Percentiles rank a stretch among this genome's conserved stretches.
Conservation (phyloP, 2,797 vertebrate genomes). For the Sebastiscus albofasciatus region DNA sequence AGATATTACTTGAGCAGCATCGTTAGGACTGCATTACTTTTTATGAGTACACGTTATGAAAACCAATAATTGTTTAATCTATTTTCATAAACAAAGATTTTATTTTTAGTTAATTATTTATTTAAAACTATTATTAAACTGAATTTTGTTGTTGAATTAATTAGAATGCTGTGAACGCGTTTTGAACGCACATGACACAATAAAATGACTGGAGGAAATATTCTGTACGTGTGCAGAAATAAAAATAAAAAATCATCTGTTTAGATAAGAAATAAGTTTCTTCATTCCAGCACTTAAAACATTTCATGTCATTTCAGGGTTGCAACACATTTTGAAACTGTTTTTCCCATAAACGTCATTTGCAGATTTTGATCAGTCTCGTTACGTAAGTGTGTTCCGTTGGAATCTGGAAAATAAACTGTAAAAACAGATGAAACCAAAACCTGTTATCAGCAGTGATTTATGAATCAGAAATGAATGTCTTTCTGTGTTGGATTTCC, state of each 20-base stretch:
- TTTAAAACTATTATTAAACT: background rate
- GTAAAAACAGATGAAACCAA: background rate
- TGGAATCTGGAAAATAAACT: background rate
- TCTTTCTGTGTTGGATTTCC: too few relatives aligned
- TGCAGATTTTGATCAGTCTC: background rate
- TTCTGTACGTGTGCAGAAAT: conserved; percentile 5
- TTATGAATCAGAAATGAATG: background rate
- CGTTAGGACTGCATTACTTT: background rate
- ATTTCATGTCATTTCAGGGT: background rate
- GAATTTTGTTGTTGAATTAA: background rate
- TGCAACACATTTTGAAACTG: background rate
- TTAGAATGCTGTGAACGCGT: background rate
- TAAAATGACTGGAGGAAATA: background rate
- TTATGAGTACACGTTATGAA: background rate
- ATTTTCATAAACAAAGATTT: background rate
- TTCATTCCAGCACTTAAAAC: background rate
- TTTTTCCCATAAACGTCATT: background rate
- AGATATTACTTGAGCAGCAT: background rate
- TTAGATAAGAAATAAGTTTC: background rate
- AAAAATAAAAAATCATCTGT: background rate
- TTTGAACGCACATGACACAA: background rate
- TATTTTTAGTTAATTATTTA: conserved; percentile 9
- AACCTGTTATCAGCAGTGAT: background rate
- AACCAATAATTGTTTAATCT: background rate
- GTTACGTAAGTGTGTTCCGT: background rate